phyloP scores from a whole-genome alignment of 2,888 invertebrate species.

The Cetonia aurata region DNA sequence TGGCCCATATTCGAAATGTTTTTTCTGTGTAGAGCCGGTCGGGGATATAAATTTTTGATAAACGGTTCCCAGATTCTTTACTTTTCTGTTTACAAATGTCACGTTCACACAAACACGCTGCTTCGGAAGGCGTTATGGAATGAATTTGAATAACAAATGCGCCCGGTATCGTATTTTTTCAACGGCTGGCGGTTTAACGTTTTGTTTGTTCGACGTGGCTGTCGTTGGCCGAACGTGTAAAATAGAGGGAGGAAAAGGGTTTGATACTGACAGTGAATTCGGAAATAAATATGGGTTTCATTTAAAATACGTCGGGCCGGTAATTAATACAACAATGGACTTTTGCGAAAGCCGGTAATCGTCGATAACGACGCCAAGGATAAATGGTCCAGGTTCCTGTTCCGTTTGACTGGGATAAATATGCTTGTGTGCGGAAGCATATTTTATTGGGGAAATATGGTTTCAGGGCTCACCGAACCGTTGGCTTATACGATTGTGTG shows the following conservation, averaged over 20 bases:
- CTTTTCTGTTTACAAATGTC: slow-evolving; percentile 35
- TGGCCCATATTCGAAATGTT: slow-evolving; percentile 8
- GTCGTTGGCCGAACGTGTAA: neutral
- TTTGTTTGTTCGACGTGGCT: slow-evolving; percentile 26
- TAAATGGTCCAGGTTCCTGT: too few species aligned
- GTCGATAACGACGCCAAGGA: too few species aligned
- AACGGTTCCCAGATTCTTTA: slow-evolving; percentile 26
- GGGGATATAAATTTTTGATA: slow-evolving; percentile 37
- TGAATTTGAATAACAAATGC: slow-evolving; percentile 40
- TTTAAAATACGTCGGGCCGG: slow-evolving; percentile 27
- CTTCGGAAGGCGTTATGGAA: slow-evolving; percentile 28
- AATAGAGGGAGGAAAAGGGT: slow-evolving; percentile 14
- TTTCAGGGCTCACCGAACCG: too few species aligned
- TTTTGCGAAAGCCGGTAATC: too few species aligned
- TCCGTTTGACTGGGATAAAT: too few species aligned
- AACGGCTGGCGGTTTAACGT: slow-evolving; percentile 14
- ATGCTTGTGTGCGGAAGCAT: too few species aligned
- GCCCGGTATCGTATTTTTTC: slow-evolving; percentile 20
- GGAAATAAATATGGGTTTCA: slow-evolving; percentile 29
- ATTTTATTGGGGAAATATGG: too few species aligned
- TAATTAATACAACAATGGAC: slow-evolving; percentile 39
- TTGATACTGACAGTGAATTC: slow-evolving; percentile 35
- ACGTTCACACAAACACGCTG: slow-evolving; percentile 32
- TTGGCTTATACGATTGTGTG: too few species aligned
- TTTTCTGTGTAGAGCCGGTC: slow-evolving; percentile 11